Conservation (phyloP, 2,113 vertebrate species). For the Tretioscincus oriximinensis region DNA sequence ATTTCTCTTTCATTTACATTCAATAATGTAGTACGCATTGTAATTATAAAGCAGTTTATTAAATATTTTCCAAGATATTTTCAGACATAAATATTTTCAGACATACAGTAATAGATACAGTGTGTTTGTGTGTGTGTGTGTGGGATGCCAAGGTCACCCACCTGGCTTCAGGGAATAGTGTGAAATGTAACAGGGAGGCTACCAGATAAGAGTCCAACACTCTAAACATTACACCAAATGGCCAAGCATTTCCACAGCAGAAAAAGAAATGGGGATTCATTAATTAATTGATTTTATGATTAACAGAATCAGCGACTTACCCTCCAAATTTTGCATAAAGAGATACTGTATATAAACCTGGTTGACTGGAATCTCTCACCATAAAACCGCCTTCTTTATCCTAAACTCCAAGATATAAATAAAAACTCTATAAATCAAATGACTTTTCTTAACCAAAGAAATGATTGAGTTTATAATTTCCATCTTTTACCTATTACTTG, state of each 20-base stretch:
- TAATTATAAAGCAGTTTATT: not conserved
- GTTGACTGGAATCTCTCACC: constrained; percentile 90
- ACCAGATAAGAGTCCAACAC: too few species aligned
- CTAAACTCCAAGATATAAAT: constrained; percentile 72
- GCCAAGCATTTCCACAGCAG: too few species aligned
- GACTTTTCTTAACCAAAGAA: too few species aligned
- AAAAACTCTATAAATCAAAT: not conserved
- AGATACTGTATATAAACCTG: constrained; percentile 88
- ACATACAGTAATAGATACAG: not conserved
- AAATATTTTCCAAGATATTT: constrained; percentile 4
- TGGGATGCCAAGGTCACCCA: too few species aligned
- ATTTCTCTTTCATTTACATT: not conserved
- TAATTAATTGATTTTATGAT: not conserved
- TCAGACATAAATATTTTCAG: not conserved
- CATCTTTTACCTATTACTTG: too few species aligned
- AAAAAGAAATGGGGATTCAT: not conserved
- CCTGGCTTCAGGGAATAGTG: too few species aligned
- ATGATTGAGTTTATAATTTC: too few species aligned
- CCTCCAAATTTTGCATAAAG: constrained; percentile 86
- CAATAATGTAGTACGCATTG: not conserved
- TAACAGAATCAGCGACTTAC: constrained; percentile 69
- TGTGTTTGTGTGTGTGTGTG: too few species aligned
- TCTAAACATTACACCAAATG: too few species aligned
- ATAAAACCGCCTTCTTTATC: constrained; percentile 95
- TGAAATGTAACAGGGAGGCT: too few species aligned